Conservation (phyloP, 2,797 vertebrate species). For the Etheostoma perlongum region DNA sequence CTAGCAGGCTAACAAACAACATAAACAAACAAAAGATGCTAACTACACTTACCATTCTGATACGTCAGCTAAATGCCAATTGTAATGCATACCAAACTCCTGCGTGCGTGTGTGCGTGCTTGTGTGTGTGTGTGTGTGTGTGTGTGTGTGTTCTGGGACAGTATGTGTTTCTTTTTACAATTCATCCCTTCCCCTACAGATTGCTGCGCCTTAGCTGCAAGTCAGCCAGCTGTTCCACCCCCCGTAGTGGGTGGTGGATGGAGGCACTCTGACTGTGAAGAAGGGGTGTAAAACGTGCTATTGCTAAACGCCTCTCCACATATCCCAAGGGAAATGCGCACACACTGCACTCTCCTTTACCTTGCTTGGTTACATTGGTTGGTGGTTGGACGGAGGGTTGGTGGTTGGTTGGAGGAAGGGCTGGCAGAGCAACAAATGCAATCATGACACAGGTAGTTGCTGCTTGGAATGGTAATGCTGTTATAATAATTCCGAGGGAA, state of each 20-base stretch:
- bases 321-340: slow-evolving; percentile 59
- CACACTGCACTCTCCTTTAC: slow-evolving; percentile 55
- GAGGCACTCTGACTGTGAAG: slow-evolving; percentile 53
- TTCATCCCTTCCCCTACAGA: slow-evolving; percentile 38
- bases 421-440: slow-evolving; percentile 68
- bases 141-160: slow-evolving; percentile 19
- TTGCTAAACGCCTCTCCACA: slow-evolving; percentile 58
- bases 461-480: slow-evolving; percentile 80
- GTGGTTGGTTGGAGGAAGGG: slow-evolving; percentile 29
- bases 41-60: too few species aligned
- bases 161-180: slow-evolving; percentile 8
- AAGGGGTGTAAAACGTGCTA: slow-evolving; percentile 55
- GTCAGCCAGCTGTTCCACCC: slow-evolving; percentile 12
- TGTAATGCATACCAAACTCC: too few species aligned
- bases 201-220: slow-evolving; percentile 46
- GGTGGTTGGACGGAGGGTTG: slow-evolving; percentile 1
- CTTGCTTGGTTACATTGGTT: slow-evolving; percentile 37
- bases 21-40: too few species aligned
- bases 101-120: too few species aligned
- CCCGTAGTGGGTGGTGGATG: slow-evolving; percentile 29
- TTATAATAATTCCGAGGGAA: slow-evolving; percentile 82
- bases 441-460: slow-evolving; percentile 72
- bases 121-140: not conserved
- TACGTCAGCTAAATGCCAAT: too few species aligned
- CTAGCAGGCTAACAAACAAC: too few species aligned